Base-by-base conservation (phyloP, 2,888 invertebrate genomes). In the Aleiodes testaceus region DNA sequence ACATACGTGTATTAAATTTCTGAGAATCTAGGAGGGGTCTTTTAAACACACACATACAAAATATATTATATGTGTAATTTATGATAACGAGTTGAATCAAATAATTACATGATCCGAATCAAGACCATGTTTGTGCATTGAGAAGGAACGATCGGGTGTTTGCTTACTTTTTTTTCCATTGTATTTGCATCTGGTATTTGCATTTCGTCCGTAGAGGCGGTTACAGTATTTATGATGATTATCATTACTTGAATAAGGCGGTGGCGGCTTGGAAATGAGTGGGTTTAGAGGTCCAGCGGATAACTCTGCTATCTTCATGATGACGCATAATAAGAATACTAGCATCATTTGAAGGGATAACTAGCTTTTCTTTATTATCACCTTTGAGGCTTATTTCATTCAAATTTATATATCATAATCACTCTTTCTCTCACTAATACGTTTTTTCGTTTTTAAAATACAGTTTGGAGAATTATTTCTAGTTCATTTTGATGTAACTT, bases 231-330 rank as follows among this genome's bases (percentile, higher is more conserved):
- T 84, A 65, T 79, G 80, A 65, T 79, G 80, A 74, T 81, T 84
- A 68, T 79, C 36, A 36, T 36, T 36, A 36, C 7, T 78, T 78
- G 76, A 84, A 72, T 78, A 82, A 63, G 81, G 76, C 73, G 80
- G 79, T 63, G 81, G 75, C 36, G 81, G 80, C 75, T 78, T 80
- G 69, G 77, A 78, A 67, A 82, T 79, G 63, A 80, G 75, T 69
- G 82, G 78, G 74, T 78, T 83, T 26, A 69, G 73, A 64, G 82
- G 84, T 74, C 84, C 85, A 80, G 83, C 82, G 66, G 90, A 89
- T 82, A 89, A 89, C 87, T 91, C 90, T 81, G 90, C 89, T 82
- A 91, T 89, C 88, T 91, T 91, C 90, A 91, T 90, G 87, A 91
- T 90, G 86, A 90, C 89, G 85, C 90, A 91, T 88, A 91, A 84